phyloP scores from a whole-genome alignment of 2,888 invertebrate species.

The Hirtodrosophila trivittata region DNA sequence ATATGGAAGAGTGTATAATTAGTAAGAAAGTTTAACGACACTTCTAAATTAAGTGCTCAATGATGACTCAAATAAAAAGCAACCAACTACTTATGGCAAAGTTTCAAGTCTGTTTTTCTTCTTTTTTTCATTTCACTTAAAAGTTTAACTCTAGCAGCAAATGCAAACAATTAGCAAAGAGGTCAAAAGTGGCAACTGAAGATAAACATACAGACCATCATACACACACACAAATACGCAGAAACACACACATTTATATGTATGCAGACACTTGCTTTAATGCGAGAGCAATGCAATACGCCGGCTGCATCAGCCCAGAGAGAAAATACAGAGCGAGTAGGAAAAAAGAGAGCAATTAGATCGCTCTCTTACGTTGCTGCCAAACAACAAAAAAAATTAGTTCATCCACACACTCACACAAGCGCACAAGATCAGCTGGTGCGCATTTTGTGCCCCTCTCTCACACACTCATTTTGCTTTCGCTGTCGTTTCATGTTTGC shows the following conservation, averaged over 20 bases:
- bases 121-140: neutral
- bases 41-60: no score
- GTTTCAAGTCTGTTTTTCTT: neutral
- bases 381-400: neutral
- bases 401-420: neutral
- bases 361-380: conserved; percentile 16
- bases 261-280: neutral
- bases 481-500: conserved; percentile 32
- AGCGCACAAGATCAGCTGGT: conserved; percentile 40
- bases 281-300: neutral
- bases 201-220: neutral
- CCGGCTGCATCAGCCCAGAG: neutral
- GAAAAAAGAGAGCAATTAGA: neutral
- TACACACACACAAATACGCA: neutral
- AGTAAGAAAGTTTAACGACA: no score
- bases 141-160: neutral
- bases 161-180: conserved; percentile 21
- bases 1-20: no score
- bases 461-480: conserved; percentile 22
- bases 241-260: neutral
- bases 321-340: neutral
- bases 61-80: no score
- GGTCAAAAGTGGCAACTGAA: conserved; percentile 11
- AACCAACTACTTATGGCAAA: no score
- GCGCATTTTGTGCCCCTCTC: conserved; percentile 16